A percentile compares a stretch with the other conserved stretches of the same genome.
These are phyloP conservation scores for Charanyca ferruginea DNA, from an alignment of 2,888 invertebrate species.

Conservation along the genomic window DNA sequence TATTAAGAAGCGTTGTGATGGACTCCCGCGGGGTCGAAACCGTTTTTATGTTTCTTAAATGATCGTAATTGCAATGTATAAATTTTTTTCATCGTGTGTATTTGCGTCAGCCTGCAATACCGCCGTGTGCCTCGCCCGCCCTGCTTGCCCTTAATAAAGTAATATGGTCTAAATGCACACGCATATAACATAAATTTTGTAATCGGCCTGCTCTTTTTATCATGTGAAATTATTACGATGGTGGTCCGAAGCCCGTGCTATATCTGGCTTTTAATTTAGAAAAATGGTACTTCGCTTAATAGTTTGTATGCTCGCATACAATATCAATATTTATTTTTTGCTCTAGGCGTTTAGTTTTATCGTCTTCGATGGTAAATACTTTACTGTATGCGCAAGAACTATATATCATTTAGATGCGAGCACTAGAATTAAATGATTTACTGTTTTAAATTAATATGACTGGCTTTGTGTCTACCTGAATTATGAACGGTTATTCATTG, in stretches of 20 bases:
- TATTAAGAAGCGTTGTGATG: slow-evolving; percentile 77
- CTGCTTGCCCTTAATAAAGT: slow-evolving; percentile 89
- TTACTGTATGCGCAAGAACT: slow-evolving; percentile 51
- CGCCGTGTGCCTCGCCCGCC: slow-evolving; percentile 83
- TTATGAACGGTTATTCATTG: slow-evolving; percentile 49
- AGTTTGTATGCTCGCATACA: slow-evolving; percentile 74
- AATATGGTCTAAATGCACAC: slow-evolving; percentile 90
- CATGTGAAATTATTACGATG: slow-evolving; percentile 87
- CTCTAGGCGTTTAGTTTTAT: slow-evolving; percentile 79
- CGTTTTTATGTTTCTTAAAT: slow-evolving; percentile 86
- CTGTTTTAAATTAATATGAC: slow-evolving; percentile 58
- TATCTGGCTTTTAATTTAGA: slow-evolving; percentile 86
- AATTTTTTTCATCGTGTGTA: slow-evolving; percentile 83
- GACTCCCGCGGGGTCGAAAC: slow-evolving; percentile 79
- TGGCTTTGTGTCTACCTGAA: slow-evolving; percentile 56
- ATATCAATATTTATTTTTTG: slow-evolving; percentile 81
- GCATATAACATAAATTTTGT: slow-evolving; percentile 89
- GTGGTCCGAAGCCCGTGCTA: slow-evolving; percentile 84
- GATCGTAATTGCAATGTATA: slow-evolving; percentile 87
- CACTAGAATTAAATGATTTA: slow-evolving; percentile 58
- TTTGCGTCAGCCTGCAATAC: slow-evolving; percentile 77
- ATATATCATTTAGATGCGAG: slow-evolving; percentile 50
- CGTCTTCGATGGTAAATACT: slow-evolving; percentile 53
- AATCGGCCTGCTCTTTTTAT: slow-evolving; percentile 86
- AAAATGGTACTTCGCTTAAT: slow-evolving; percentile 80